Evolutionary conservation across 92 coral and sea anemone genomes (phyloP).

Genomic region (Phenganax stokvisi): DNA sequence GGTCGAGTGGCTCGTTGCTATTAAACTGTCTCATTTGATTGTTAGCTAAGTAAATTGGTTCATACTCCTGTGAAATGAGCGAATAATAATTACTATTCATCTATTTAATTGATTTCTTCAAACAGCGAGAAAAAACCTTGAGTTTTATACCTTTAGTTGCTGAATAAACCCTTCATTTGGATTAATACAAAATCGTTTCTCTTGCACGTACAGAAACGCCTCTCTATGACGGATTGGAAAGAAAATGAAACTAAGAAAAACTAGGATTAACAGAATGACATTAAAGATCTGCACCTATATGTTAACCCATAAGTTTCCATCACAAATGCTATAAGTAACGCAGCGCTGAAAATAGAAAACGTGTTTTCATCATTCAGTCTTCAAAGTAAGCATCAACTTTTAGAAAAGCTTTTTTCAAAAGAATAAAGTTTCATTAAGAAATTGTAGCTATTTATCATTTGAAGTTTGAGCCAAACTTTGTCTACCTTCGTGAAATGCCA

Average conservation of each 20-base stretch:
- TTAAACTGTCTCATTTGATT: slow-evolving; percentile 64
- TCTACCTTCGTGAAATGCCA: slow-evolving; percentile 93
- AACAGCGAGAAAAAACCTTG: background rate
- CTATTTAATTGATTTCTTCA: background rate
- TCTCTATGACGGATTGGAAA: slow-evolving; percentile 50
- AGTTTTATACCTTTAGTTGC: slow-evolving; percentile 68
- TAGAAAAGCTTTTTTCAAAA: too few species aligned
- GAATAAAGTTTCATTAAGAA: background rate
- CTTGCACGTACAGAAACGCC: slow-evolving; percentile 89
- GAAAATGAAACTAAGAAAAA: background rate
- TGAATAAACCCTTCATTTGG: slow-evolving; percentile 98
- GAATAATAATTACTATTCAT: background rate
- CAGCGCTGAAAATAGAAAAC: slow-evolving; percentile 60
- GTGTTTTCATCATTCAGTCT: background rate
- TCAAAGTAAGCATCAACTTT: background rate
- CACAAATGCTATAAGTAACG: slow-evolving; percentile 85
- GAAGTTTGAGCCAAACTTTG: background rate
- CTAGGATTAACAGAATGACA: background rate
- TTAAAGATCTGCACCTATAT: slow-evolving; percentile 59
- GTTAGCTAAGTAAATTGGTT: slow-evolving; percentile 94
- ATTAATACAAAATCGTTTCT: slow-evolving; percentile 91
- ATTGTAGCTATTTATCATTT: background rate
- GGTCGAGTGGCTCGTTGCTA: slow-evolving; percentile 44
- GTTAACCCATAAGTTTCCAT: slow-evolving; percentile 97
- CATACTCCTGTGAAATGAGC: slow-evolving; percentile 67